Percentiles rank a stretch among this genome's conserved stretches.
Evolutionary conservation across 2,797 vertebrate genomes (phyloP).

Genomic region (Fistularia commersonii): DNA sequence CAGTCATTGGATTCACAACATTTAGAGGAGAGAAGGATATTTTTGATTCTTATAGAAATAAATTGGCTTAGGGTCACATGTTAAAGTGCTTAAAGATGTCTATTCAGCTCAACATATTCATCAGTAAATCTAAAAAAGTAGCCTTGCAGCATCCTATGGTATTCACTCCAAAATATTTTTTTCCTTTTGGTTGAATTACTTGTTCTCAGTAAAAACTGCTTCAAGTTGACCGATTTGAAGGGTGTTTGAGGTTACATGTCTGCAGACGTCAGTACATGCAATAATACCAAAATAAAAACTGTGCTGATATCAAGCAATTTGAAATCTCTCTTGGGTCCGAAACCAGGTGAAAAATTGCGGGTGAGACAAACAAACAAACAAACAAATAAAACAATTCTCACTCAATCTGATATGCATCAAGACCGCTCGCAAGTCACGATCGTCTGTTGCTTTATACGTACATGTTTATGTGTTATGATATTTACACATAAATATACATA

Average conservation of each 20-base stretch:
- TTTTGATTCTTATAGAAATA: constrained; percentile 10
- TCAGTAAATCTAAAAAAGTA: constrained; percentile 8
- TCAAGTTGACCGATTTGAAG: not conserved
- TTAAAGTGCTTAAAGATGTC: constrained; percentile 6
- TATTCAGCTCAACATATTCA: constrained; percentile 14
- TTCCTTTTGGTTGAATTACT: no score
- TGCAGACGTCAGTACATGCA: not conserved
- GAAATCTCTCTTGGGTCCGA: no score
- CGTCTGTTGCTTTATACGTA: no score
- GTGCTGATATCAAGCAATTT: not conserved
- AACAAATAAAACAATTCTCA: no score
- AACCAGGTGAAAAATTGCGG: no score
- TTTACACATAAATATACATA: no score
- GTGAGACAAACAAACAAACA: no score
- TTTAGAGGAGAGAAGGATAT: constrained; percentile 3
- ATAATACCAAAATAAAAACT: not conserved
- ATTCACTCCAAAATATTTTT: constrained; percentile 11
- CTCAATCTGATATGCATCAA: no score
- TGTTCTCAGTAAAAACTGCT: not conserved
- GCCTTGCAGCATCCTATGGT: not conserved
- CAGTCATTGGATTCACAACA: constrained; percentile 27
- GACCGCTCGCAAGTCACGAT: no score
- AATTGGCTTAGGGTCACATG: not conserved
- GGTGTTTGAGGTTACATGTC: no score
- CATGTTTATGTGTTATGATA: no score